Evolutionary conservation across 2,888 invertebrate genomes (phyloP).

Genomic region (Lepas anatifera): DNA sequence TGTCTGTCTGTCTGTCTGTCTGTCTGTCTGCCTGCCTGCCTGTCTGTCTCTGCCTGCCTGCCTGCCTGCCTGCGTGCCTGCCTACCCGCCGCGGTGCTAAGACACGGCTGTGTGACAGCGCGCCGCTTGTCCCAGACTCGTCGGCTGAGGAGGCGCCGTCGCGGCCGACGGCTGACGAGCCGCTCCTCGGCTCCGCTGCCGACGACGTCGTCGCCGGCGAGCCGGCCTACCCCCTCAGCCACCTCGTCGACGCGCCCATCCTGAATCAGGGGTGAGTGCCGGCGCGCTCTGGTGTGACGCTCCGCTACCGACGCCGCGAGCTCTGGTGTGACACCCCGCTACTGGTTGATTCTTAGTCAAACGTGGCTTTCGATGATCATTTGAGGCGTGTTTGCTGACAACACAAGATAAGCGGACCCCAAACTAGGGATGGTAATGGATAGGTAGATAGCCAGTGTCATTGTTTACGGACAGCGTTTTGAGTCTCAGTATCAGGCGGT

Average conservation of each 20-base stretch:
- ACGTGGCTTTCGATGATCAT: too few species aligned
- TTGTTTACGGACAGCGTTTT: too few species aligned
- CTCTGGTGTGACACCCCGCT: too few species aligned
- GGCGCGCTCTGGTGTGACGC: too few species aligned
- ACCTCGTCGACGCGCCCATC: not conserved
- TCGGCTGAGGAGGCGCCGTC: not conserved
- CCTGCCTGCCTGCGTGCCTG: not conserved
- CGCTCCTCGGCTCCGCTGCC: not conserved
- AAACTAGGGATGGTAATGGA: too few species aligned
- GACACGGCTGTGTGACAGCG: not conserved
- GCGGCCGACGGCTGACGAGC: not conserved
- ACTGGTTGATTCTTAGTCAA: too few species aligned
- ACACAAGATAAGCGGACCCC: too few species aligned
- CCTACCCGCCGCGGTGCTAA: not conserved
- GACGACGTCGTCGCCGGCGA: not conserved
- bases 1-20: not conserved
- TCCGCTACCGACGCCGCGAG: too few species aligned
- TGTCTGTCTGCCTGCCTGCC: not conserved
- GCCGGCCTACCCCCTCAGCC: not conserved
- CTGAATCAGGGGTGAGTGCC: not conserved
- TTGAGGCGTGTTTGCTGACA: too few species aligned
- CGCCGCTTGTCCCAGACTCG: conserved; percentile 7
- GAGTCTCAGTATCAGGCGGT: too few species aligned
- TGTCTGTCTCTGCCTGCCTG: not conserved
- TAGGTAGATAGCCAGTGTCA: too few species aligned